Base-by-base conservation (phyloP, 2,113 vertebrate species). In the Austrofundulus limnaeus region DNA sequence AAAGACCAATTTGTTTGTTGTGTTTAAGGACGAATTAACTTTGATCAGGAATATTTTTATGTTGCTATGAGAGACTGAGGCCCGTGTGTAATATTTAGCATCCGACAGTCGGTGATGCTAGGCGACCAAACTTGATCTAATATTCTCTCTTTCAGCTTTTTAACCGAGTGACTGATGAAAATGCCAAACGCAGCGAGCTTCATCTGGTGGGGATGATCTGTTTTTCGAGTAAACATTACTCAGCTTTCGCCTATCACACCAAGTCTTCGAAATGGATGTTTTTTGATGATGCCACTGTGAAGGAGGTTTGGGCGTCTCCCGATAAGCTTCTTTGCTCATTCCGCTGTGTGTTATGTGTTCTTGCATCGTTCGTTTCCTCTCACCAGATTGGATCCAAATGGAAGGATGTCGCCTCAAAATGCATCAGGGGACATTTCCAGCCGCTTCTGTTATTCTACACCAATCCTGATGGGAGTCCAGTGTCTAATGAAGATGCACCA, bases 201-300 rank as follows among this genome's bases (percentile, higher is more conserved):
- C 92, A 93, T 70, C 94, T 99, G 69, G 97, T 98, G 80, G 97
- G 96, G 74, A 94, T 99, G 94, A 97, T 99, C 90, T 99, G 97
- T 87, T 99, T 98, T 72, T 92, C 95, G 12, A 98, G 94, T 85
- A 92, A 92, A 86, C 97, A 99, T 86, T 99, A 99, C 73, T 98
- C 96, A 87, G 94, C 97, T 87, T 98, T 98, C 71, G 95, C 96
- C 70, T 96, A 95, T 85, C 97, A 98, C 84, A 98, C 94, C 66
- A 98, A 97, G 92, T 98, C 94, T 83, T 94, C 94, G 84, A 96
- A 96, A 79, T 99, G 97, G 97, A 94, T 98, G 62, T 94, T 98
- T 81, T 99, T 99, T 67, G 97, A 99, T 76, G 97, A 99, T 72
- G 97, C 97, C 48, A 96, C 94, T 46, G 97, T 99, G 12, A 99